Conservation (phyloP, 2,113 vertebrate species). For the Sander lucioperca region DNA sequence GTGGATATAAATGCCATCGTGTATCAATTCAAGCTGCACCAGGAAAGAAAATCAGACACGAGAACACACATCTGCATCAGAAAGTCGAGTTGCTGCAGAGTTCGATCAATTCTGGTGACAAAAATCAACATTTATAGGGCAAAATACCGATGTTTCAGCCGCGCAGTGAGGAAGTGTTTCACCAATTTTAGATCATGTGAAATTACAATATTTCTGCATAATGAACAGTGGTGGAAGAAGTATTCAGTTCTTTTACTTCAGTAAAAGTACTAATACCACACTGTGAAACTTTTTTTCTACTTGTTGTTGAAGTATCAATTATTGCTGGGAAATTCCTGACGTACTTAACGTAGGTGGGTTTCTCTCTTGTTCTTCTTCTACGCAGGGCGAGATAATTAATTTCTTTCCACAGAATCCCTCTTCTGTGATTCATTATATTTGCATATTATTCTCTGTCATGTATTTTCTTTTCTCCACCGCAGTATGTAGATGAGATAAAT, state of each 20-base stretch:
- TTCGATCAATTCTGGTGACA: too few relatives aligned
- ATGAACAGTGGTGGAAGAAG: neutral
- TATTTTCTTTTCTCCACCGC: neutral
- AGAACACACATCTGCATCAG: neutral
- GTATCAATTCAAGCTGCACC: neutral
- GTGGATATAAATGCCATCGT: neutral
- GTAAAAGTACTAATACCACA: too few relatives aligned
- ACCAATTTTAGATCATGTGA: neutral
- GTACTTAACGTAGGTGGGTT: neutral
- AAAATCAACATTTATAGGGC: neutral
- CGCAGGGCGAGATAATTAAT: neutral
- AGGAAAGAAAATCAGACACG: neutral
- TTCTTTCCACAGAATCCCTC: neutral
- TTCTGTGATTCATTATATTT: neutral
- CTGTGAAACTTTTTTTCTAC: too few relatives aligned
- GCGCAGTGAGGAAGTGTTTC: neutral
- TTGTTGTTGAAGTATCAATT: neutral
- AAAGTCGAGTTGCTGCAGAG: neutral
- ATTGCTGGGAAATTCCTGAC: neutral
- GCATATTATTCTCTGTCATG: conserved; percentile 1
- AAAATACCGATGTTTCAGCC: neutral
- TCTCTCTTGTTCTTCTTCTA: neutral
- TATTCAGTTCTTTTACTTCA: too few relatives aligned
- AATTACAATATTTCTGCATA: neutral
- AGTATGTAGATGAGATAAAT: neutral